Conservation (phyloP, 2,888 invertebrate genomes). For the Hirtodrosophila histrioides region DNA sequence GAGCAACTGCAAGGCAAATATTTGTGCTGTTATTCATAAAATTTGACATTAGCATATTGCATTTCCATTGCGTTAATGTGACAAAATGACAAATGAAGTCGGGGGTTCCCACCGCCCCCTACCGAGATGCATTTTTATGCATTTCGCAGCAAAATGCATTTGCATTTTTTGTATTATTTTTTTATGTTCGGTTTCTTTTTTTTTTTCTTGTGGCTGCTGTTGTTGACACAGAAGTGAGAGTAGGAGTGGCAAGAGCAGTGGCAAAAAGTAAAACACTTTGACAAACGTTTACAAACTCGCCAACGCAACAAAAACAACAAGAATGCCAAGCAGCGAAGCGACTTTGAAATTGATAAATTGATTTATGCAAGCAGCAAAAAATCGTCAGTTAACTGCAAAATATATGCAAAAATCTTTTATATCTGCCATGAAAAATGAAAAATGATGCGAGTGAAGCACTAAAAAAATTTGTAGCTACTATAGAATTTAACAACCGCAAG, state of each 20-base stretch:
- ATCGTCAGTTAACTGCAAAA: slow-evolving; percentile 46
- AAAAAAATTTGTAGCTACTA: slow-evolving; percentile 19
- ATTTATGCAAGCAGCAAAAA: slow-evolving; percentile 66
- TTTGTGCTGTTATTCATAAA: slow-evolving; percentile 72
- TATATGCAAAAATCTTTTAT: slow-evolving; percentile 52
- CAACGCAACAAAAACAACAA: slow-evolving; percentile 51
- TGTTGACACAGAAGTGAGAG: slow-evolving; percentile 38
- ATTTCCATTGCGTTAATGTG: slow-evolving; percentile 83
- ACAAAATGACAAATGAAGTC: slow-evolving; percentile 83
- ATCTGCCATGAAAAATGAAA: slow-evolving; percentile 57
- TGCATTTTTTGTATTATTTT: slow-evolving; percentile 49
- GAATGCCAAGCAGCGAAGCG: slow-evolving; percentile 36
- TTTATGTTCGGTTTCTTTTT: slow-evolving; percentile 3
- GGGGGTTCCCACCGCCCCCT: slow-evolving; percentile 14
- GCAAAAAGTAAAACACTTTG: slow-evolving; percentile 75
- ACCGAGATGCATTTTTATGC: slow-evolving; percentile 61
- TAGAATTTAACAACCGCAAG: slow-evolving; percentile 25
- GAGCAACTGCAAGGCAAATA: slow-evolving; percentile 61
- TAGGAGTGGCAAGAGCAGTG: slow-evolving; percentile 27
- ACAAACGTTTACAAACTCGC: slow-evolving; percentile 74
- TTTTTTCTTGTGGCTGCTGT: slow-evolving; percentile 19
- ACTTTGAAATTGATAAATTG: slow-evolving; percentile 79
- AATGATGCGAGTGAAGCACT: slow-evolving; percentile 40
- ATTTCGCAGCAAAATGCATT: slow-evolving; percentile 71
- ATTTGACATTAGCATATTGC: slow-evolving; percentile 80